phyloP scores from a whole-genome alignment of 64 coral and sea anemone species.

The Orbicella faveolata region DNA sequence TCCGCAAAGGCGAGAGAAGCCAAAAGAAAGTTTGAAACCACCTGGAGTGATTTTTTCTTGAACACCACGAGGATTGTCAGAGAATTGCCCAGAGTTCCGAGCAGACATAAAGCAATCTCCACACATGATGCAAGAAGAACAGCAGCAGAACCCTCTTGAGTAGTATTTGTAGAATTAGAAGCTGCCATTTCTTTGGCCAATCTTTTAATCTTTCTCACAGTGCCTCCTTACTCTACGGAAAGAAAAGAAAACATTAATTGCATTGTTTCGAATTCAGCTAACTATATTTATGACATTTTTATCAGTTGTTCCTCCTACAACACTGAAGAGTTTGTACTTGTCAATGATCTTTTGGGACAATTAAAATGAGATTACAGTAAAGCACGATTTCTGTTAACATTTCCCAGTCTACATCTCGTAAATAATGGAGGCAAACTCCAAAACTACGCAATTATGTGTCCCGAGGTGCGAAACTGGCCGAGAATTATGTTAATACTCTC shows the following conservation, averaged over 20 bases:
- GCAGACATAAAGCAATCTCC: constrained; percentile 58
- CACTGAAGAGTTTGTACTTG: no score
- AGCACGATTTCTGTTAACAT: no score
- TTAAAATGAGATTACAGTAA: no score
- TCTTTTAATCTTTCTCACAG: not conserved
- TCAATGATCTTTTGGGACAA: no score
- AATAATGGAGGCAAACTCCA: not conserved
- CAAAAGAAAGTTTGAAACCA: constrained; percentile 75
- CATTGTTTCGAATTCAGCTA: not conserved
- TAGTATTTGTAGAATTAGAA: not conserved
- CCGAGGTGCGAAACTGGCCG: constrained; percentile 5
- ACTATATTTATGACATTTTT: not conserved
- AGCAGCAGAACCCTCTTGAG: not conserved
- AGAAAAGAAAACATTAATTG: not conserved
- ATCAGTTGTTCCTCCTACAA: not conserved
- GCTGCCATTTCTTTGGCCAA: not conserved
- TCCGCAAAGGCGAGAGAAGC: constrained; percentile 78
- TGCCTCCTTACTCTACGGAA: not conserved
- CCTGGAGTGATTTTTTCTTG: constrained; percentile 62
- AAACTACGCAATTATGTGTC: not conserved
- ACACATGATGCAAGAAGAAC: constrained; percentile 69
- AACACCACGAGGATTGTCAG: constrained; percentile 68
- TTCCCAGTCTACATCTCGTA: not conserved
- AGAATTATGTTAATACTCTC: not conserved
- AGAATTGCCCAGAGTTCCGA: constrained; percentile 67